Conservation (phyloP, 2,888 invertebrate species). For the Drosophila parthenogenetica region DNA sequence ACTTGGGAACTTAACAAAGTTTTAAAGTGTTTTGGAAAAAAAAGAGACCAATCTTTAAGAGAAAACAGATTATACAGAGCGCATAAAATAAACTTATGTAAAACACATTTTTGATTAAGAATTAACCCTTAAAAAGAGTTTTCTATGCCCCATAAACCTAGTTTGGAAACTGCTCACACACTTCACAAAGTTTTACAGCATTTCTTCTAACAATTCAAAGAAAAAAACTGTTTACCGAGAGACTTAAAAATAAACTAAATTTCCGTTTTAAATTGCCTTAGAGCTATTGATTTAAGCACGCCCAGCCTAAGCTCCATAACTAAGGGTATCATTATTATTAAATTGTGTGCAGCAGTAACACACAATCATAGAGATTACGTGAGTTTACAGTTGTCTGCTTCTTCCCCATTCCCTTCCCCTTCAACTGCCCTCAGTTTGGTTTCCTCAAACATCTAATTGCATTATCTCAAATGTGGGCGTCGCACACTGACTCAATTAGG, state of each 20-base stretch:
- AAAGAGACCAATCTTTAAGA: too few species aligned
- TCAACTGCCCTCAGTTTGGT: constrained; percentile 18
- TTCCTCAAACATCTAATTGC: constrained; percentile 61
- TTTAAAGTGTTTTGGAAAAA: too few species aligned
- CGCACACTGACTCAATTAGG: constrained; percentile 63
- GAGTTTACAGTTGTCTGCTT: constrained; percentile 24
- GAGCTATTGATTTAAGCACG: too few species aligned
- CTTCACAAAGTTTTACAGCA: too few species aligned
- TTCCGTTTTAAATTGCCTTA: too few species aligned
- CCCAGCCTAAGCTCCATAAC: too few species aligned
- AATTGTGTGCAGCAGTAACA: constrained; percentile 31
- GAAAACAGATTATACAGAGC: constrained; percentile 9
- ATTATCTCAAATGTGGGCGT: constrained; percentile 60
- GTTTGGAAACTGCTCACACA: not conserved
- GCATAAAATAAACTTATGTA: constrained; percentile 12
- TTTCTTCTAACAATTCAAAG: too few species aligned
- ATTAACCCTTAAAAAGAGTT: too few species aligned
- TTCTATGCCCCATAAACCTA: not conserved
- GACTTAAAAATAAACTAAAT: constrained; percentile 19
- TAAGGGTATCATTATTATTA: constrained; percentile 36
- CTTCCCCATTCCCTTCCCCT: not conserved
- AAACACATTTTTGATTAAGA: constrained; percentile 16
- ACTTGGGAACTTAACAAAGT: not conserved
- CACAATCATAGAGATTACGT: constrained; percentile 28
- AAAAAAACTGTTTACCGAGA: constrained; percentile 2